phyloP scores from a whole-genome alignment of 1,140 invertebrate genomes.

The Magallana gigas region DNA sequence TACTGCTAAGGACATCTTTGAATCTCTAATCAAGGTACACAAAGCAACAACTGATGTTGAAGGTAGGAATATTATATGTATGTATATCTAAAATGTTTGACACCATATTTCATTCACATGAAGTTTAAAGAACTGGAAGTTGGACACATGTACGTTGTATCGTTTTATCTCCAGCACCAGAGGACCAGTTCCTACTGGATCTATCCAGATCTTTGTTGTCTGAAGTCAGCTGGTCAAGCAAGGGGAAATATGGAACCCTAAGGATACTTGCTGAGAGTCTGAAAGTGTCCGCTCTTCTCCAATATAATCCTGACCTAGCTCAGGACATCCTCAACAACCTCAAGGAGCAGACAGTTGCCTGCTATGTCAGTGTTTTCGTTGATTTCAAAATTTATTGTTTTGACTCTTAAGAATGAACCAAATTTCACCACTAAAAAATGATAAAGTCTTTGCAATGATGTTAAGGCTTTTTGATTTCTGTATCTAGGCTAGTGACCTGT shows the following conservation, averaged over 20 bases:
- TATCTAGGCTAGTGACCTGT: slow-evolving; percentile 72
- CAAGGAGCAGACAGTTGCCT: slow-evolving; percentile 71
- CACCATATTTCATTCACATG: too few species aligned
- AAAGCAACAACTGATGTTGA: slow-evolving; percentile 37
- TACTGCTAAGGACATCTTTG: slow-evolving; percentile 72
- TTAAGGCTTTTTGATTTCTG: background rate
- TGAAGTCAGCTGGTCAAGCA: slow-evolving; percentile 69
- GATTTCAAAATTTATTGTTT: background rate
- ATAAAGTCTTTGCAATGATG: too few species aligned
- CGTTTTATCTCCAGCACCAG: background rate
- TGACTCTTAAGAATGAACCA: too few species aligned
- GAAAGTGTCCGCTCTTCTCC: slow-evolving; percentile 66
- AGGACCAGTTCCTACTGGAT: slow-evolving; percentile 64
- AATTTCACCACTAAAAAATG: too few species aligned
- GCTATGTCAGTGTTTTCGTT: slow-evolving; percentile 70
- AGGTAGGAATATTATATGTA: slow-evolving; percentile 49
- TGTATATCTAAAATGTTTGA: background rate
- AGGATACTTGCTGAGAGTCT: slow-evolving; percentile 65
- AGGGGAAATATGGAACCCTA: slow-evolving; percentile 76
- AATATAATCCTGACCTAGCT: slow-evolving; percentile 66
- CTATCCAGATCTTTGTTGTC: slow-evolving; percentile 62
- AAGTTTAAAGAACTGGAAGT: background rate
- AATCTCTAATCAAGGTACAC: slow-evolving; percentile 68
- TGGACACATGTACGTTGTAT: too few species aligned
- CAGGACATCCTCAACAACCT: slow-evolving; percentile 69